phyloP scores from a whole-genome alignment of 2,888 invertebrate species.

The Agrochola litura region DNA sequence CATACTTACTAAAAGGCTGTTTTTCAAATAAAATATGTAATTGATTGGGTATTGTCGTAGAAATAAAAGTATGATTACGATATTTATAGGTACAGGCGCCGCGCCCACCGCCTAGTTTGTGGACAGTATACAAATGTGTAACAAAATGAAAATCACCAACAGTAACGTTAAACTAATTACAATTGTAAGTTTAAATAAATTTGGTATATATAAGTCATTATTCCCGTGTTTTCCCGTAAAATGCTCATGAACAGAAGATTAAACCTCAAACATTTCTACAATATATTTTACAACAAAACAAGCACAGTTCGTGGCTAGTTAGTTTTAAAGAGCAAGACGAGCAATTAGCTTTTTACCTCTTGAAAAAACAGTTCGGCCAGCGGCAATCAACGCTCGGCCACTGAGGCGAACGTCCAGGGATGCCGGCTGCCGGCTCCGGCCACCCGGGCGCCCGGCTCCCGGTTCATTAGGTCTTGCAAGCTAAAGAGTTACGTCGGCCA shows the following conservation, averaged over 20 bases:
- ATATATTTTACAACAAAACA: conserved; percentile 20
- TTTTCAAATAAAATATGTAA: too few species aligned
- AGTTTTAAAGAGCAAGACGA: conserved; percentile 47
- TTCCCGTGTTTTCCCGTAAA: neutral
- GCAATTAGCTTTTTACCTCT: conserved; percentile 71
- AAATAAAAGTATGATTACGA: too few species aligned
- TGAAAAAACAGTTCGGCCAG: conserved; percentile 72
- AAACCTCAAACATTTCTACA: neutral
- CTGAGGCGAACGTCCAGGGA: conserved; percentile 74
- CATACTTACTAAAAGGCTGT: too few species aligned
- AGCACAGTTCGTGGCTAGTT: conserved; percentile 19
- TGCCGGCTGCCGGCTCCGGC: conserved; percentile 74
- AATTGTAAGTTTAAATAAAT: too few species aligned
- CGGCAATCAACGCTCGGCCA: conserved; percentile 75
- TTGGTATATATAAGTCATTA: too few species aligned
- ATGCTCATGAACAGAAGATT: neutral
- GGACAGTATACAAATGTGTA: too few species aligned
- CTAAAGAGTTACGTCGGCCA: conserved; percentile 83
- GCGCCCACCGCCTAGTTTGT: too few species aligned
- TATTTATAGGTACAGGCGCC: too few species aligned
- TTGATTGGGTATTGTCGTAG: too few species aligned
- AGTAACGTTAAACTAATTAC: too few species aligned
- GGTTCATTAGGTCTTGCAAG: conserved; percentile 86
- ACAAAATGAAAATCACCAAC: too few species aligned
- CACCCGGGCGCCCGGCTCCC: conserved; percentile 70